Percentiles rank a stretch among this genome's conserved stretches.
These are phyloP conservation scores for Apeltes quadracus DNA, from an alignment of 2,113 vertebrate species.

Conservation along the genomic window DNA sequence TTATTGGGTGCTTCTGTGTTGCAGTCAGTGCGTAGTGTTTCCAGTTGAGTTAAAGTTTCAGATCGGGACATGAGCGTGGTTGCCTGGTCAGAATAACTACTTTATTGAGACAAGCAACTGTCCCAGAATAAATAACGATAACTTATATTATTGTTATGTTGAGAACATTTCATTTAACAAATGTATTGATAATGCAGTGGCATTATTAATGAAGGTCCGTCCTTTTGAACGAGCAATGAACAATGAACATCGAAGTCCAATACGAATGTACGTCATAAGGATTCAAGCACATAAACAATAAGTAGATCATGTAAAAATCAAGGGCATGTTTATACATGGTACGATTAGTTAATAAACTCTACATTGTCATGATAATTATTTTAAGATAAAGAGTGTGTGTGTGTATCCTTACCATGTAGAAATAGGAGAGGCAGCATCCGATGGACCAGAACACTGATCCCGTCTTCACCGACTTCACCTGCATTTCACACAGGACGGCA, in stretches of 20 bases:
- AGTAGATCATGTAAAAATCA: background rate
- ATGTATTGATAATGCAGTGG: too few species aligned
- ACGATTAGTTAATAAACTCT: background rate
- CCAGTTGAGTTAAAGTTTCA: background rate
- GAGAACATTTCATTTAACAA: too few species aligned
- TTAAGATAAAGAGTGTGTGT: too few species aligned
- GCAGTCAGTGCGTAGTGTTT: background rate
- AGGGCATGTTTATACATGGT: background rate
- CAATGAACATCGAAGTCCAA: background rate
- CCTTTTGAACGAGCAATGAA: too few species aligned
- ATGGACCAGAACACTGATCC: constrained; percentile 97
- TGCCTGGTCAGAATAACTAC: background rate
- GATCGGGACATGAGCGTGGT: background rate
- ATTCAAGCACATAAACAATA: background rate
- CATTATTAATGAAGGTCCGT: too few species aligned
- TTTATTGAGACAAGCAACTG: background rate
- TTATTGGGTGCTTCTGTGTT: background rate
- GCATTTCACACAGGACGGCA: constrained; percentile 4
- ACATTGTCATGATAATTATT: too few species aligned
- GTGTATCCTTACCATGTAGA: constrained; percentile 92
- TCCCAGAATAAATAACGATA: background rate
- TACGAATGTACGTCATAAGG: background rate
- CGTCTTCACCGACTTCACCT: constrained; percentile 98
- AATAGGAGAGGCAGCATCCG: constrained; percentile 96
- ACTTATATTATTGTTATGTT: too few species aligned